phyloP scores from a whole-genome alignment of 2,888 invertebrate species.

The Eristalis intricaria region DNA sequence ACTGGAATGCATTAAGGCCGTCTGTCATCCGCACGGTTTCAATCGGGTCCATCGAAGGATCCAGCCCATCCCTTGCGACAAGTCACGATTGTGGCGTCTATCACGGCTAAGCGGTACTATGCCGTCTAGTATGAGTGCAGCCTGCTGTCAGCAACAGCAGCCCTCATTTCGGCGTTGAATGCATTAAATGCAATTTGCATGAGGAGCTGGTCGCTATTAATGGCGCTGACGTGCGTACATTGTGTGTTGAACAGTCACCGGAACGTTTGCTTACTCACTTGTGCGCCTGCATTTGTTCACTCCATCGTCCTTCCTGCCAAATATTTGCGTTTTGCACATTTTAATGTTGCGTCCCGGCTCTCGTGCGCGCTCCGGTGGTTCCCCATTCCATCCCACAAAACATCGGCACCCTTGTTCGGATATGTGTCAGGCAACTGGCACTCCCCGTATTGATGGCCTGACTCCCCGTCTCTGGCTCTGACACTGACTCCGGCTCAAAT shows the following conservation, averaged over 20 bases:
- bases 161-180: constrained; percentile 46
- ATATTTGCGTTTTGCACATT: constrained; percentile 61
- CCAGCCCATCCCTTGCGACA: background rate
- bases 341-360: constrained; percentile 24
- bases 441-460: constrained; percentile 62
- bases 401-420: constrained; percentile 13
- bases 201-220: constrained; percentile 39
- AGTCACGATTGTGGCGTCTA: constrained; percentile 14
- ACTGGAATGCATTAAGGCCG: constrained; percentile 23
- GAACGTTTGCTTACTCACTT: constrained; percentile 25
- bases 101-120: constrained; percentile 17
- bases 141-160: constrained; percentile 14
- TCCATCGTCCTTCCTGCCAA: constrained; percentile 40
- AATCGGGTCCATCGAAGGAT: constrained; percentile 1
- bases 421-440: constrained; percentile 55
- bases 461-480: background rate
- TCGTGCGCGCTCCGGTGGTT: background rate
- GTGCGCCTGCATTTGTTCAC: constrained; percentile 35
- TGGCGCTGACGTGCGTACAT: constrained; percentile 52
- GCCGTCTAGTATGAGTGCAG: background rate
- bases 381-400: background rate
- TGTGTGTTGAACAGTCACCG: constrained; percentile 28
- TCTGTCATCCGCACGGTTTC: constrained; percentile 9
- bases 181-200: constrained; percentile 52
- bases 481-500: constrained; percentile 31